Conservation (phyloP, 2,113 vertebrate genomes). For the Eidolon helvum region DNA sequence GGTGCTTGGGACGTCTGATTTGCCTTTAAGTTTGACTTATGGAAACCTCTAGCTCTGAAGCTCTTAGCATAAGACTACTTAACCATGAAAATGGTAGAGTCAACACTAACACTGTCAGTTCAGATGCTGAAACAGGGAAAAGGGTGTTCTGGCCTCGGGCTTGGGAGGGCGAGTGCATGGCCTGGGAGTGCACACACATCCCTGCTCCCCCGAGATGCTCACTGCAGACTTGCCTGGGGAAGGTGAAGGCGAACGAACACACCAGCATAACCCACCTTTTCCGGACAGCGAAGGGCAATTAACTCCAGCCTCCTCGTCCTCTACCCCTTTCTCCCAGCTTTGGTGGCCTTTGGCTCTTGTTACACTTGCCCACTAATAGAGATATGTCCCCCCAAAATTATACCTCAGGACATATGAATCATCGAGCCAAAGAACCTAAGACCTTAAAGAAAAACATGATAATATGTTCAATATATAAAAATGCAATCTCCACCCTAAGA, state of each 20-base stretch:
- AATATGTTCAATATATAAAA: not conserved
- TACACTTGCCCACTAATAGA: not conserved
- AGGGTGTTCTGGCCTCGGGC: not conserved
- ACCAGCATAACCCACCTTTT: not conserved
- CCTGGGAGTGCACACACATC: not conserved
- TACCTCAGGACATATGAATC: not conserved
- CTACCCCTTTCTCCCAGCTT: not conserved
- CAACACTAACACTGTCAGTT: not conserved
- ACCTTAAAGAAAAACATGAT: not conserved
- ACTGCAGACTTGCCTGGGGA: not conserved
- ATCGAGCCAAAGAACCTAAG: not conserved
- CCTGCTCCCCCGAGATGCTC: not conserved
- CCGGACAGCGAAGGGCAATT: not conserved
- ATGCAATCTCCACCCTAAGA: not conserved
- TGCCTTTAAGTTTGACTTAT: slow-evolving; percentile 34
- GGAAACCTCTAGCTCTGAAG: not conserved
- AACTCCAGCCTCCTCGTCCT: not conserved
- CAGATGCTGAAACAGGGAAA: not conserved
- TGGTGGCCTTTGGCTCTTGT: not conserved
- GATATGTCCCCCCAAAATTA: not conserved
- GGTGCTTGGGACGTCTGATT: not conserved
- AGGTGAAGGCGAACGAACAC: not conserved
- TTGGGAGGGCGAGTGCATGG: not conserved
- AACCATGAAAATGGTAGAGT: not conserved
- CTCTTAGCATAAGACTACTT: not conserved